Evolutionary conservation across 2,888 invertebrate genomes (phyloP).

Genomic region (Zaprionus bogoriensis): DNA sequence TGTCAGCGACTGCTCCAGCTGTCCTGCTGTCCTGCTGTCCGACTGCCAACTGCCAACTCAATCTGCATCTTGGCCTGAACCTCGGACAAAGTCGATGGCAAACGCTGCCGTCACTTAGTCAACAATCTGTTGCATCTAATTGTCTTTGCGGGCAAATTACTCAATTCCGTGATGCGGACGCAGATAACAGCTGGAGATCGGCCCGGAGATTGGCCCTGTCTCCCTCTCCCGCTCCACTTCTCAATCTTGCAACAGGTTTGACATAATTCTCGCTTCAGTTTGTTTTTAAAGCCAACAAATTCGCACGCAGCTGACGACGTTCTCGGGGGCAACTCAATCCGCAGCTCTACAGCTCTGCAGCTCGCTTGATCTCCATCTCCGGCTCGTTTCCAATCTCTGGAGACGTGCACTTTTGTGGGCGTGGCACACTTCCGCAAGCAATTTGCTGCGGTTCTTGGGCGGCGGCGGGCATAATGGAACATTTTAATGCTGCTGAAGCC

Average conservation of each 20-base stretch:
- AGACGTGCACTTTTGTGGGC: slow-evolving; percentile 62
- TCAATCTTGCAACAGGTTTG: slow-evolving; percentile 60
- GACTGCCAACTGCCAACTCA: background rate
- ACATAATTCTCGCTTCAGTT: slow-evolving; percentile 75
- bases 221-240: background rate
- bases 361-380: slow-evolving; percentile 6
- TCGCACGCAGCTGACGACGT: slow-evolving; percentile 60
- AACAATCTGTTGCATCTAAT: slow-evolving; percentile 77
- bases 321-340: slow-evolving; percentile 65
- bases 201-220: slow-evolving; percentile 14
- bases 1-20: slow-evolving; percentile 38
- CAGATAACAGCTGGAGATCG: slow-evolving; percentile 15
- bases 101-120: slow-evolving; percentile 68
- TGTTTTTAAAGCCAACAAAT: slow-evolving; percentile 70
- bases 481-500: slow-evolving; percentile 73
- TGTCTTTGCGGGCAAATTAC: slow-evolving; percentile 72
- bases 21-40: too few species aligned
- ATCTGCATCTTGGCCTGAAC: slow-evolving; percentile 2
- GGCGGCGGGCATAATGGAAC: slow-evolving; percentile 65
- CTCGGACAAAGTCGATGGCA: slow-evolving; percentile 29
- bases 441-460: slow-evolving; percentile 64
- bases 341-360: slow-evolving; percentile 15
- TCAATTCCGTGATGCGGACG: slow-evolving; percentile 57
- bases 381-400: background rate
- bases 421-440: slow-evolving; percentile 74